Percentiles rank a stretch among this genome's conserved stretches.
These are phyloP conservation scores for Belonocnema kinseyi DNA, from an alignment of 1,140 invertebrate genomes.

Conservation along the genomic window DNA sequence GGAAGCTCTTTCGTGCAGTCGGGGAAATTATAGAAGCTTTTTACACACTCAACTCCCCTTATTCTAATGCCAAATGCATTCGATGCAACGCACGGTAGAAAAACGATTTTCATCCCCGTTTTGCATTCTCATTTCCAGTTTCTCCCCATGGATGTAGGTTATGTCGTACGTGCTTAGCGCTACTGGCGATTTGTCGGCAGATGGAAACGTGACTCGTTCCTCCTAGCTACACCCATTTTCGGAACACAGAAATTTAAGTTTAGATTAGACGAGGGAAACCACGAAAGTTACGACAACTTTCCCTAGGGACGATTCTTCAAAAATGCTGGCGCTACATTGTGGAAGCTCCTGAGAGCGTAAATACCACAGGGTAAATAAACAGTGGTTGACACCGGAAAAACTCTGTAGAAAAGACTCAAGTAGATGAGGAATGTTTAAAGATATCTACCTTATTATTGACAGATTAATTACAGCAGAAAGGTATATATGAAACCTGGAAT, in stretches of 20 bases:
- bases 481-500: no score
- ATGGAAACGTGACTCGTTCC: slow-evolving; percentile 46
- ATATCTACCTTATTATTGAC: background rate
- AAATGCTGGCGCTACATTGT: background rate
- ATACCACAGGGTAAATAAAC: no score
- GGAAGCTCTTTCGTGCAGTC: no score
- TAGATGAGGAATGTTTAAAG: background rate
- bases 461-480: no score
- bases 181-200: slow-evolving; percentile 44
- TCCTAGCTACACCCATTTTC: slow-evolving; percentile 34
- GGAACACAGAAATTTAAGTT: slow-evolving; percentile 11
- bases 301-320: background rate
- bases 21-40: no score
- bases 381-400: no score
- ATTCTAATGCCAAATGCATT: background rate
- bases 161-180: slow-evolving; percentile 46
- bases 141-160: slow-evolving; percentile 18
- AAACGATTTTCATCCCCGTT: slow-evolving; percentile 36
- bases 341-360: background rate
- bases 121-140: slow-evolving; percentile 38
- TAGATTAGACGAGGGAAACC: background rate
- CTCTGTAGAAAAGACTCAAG: no score
- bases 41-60: background rate
- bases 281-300: slow-evolving; percentile 20
- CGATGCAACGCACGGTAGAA: slow-evolving; percentile 8